Evolutionary conservation across 2,797 vertebrate genomes (phyloP).

Genomic region (Chelidonichthys spinosus): DNA sequence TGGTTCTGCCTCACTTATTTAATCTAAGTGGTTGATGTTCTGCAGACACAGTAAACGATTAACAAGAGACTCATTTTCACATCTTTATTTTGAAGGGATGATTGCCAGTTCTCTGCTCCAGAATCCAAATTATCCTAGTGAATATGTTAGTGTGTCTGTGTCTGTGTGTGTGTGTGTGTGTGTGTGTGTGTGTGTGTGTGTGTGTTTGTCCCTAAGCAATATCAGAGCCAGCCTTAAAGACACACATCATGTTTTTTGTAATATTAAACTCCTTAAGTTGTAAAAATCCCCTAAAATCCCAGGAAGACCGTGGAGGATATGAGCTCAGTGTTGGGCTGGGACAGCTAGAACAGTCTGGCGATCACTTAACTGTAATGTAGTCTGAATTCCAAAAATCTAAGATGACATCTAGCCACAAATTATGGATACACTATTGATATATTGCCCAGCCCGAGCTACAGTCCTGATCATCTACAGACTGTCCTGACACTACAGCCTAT

Average conservation of each 20-base stretch:
- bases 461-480: background rate
- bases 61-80: background rate
- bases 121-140: background rate
- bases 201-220: background rate
- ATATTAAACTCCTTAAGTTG: background rate
- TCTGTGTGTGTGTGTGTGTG: too few species aligned
- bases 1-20: background rate
- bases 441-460: background rate
- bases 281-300: background rate
- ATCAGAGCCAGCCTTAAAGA: background rate
- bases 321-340: background rate
- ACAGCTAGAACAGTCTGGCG: too few species aligned
- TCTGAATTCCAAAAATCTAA: background rate
- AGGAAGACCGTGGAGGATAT: background rate
- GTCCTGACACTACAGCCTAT: background rate
- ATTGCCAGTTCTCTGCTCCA: background rate
- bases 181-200: too few species aligned
- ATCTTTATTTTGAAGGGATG: slow-evolving; percentile 11
- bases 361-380: background rate
- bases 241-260: background rate
- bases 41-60: slow-evolving; percentile 2
- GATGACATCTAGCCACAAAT: background rate
- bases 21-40: background rate
- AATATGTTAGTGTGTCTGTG: too few species aligned
- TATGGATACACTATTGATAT: background rate